These are phyloP conservation scores for Neodontobutis hainanensis DNA, from an alignment of 2,113 vertebrate species.

Conservation along the genomic window DNA sequence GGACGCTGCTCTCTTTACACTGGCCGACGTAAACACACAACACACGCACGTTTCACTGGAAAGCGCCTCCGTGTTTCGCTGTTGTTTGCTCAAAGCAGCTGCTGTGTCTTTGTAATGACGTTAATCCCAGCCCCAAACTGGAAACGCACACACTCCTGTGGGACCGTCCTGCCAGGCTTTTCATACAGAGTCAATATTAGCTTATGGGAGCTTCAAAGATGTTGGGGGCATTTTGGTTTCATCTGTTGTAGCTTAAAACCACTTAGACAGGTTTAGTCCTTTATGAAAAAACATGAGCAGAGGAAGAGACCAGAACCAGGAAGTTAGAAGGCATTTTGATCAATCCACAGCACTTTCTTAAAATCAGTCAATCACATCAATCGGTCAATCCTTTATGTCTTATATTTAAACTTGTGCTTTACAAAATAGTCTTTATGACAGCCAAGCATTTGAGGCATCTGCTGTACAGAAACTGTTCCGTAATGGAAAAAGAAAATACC, in stretches of 20 bases:
- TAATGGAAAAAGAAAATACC: too few species aligned
- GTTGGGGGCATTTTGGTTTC: slow-evolving; percentile 35
- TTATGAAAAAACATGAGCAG: not conserved
- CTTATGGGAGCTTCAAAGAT: slow-evolving; percentile 37
- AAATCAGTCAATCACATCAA: too few species aligned
- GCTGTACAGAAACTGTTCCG: too few species aligned
- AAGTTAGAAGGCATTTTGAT: not conserved
- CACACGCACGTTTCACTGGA: slow-evolving; percentile 1
- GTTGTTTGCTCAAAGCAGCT: slow-evolving; percentile 57
- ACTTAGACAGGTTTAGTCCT: slow-evolving; percentile 12
- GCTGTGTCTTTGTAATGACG: slow-evolving; percentile 50
- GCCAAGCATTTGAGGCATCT: too few species aligned
- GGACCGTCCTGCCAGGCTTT: slow-evolving; percentile 26
- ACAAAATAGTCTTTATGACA: too few species aligned
- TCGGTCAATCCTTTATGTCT: too few species aligned
- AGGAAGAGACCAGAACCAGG: not conserved
- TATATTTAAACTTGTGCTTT: too few species aligned
- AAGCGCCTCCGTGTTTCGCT: slow-evolving; percentile 32
- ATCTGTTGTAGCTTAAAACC: slow-evolving; percentile 33
- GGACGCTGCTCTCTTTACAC: slow-evolving; percentile 29
- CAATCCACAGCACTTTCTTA: not conserved
- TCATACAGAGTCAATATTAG: slow-evolving; percentile 56
- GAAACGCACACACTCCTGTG: slow-evolving; percentile 24
- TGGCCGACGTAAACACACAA: slow-evolving; percentile 12
- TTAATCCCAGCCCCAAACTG: slow-evolving; percentile 44